Conservation (phyloP, 2,797 vertebrate species). For the Platyrinchus mystaceus region DNA sequence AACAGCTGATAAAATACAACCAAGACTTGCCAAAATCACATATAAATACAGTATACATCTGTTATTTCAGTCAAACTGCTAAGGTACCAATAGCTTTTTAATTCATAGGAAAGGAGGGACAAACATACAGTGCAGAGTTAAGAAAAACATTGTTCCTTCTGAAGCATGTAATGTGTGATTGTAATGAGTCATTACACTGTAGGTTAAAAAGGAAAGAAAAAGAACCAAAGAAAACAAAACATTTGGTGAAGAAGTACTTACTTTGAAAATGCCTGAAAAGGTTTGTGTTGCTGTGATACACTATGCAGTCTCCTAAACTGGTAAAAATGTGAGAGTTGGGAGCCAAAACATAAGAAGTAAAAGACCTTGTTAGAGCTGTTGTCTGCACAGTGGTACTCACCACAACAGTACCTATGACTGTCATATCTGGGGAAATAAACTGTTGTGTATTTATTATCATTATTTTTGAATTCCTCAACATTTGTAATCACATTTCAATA, state of each 20-base stretch:
- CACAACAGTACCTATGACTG: background rate
- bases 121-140: background rate
- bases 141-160: background rate
- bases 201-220: background rate
- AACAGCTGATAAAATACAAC: background rate
- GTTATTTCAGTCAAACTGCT: background rate
- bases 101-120: background rate
- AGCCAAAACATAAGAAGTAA: background rate
- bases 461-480: background rate
- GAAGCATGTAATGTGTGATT: background rate
- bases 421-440: background rate
- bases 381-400: background rate
- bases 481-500: background rate
- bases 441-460: background rate
- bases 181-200: background rate
- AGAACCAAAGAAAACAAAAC: background rate
- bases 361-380: background rate
- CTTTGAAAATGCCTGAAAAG: background rate
- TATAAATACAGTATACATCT: background rate
- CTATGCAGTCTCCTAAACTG: background rate
- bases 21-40: background rate
- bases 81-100: background rate
- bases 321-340: background rate
- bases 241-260: background rate
- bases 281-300: background rate